These are phyloP conservation scores for Tipula confusa DNA, from an alignment of 2,888 invertebrate genomes.

Conservation along the genomic window DNA sequence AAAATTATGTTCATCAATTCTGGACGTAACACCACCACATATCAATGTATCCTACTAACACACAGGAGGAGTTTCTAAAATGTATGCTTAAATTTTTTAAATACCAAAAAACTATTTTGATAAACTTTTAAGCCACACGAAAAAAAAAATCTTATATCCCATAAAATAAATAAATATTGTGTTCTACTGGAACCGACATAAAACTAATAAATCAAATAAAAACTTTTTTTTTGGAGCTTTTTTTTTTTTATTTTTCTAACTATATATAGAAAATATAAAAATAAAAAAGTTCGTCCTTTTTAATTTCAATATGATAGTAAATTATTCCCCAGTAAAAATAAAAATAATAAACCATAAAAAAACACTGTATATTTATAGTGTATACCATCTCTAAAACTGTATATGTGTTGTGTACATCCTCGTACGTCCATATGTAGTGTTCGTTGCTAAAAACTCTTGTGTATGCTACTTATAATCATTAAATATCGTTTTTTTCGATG, in stretches of 20 bases:
- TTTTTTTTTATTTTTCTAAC: neutral
- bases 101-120: neutral
- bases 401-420: neutral
- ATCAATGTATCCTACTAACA: no score
- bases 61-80: neutral
- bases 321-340: neutral
- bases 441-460: neutral
- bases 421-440: neutral
- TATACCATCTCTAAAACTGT: neutral
- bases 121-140: neutral
- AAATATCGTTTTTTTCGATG: neutral
- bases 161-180: slow-evolving; percentile 9
- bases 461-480: neutral
- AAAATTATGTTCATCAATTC: neutral
- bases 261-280: no score
- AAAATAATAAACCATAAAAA: neutral
- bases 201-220: slow-evolving; percentile 8
- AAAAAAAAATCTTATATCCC: slow-evolving; percentile 21
- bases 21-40: neutral
- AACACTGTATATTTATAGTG: no score
- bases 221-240: neutral
- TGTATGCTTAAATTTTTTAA: neutral
- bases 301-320: slow-evolving; percentile 12
- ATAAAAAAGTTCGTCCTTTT: slow-evolving; percentile 8
- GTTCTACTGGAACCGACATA: slow-evolving; percentile 20